Base-by-base conservation (phyloP, 2,888 invertebrate genomes). In the Netelia inedita region DNA sequence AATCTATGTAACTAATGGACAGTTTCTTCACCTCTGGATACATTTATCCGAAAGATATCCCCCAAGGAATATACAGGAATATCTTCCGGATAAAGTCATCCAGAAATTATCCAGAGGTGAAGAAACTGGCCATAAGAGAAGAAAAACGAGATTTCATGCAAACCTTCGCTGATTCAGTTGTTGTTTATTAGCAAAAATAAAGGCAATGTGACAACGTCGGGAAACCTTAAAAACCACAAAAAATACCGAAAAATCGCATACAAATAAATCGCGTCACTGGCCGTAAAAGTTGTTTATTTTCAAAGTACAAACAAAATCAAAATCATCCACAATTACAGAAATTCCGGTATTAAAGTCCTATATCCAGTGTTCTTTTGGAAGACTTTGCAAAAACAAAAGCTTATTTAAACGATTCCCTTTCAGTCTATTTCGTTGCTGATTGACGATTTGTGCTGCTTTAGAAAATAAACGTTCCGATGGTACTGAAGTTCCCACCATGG, bases 401-500 rank as follows among this genome's bases (percentile, higher is more conserved):
- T 61, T 61, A 23, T 21, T 23, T 8, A 61, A 61, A 21, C 28
- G 61, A 8, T 61, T 61, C 28, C 61, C 61, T 61, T 61, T 61
- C 23, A 61, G 61, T 61, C 61, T 23, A 23, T 61, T 61, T 28
- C 11, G 10, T 23, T 61, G 23, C 28, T 61, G 10, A 61, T 61
- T 23, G 28, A 28, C 61, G 21, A 61, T 61, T 61, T 23, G 61
- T 28, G 61, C 61, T 23, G 61, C 61, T 61, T 61, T 61, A 23
- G 61, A 61, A 61, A 61, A 61, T 23, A 61, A 61, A 61, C 28
- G 61, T 61, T 23, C 61, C 0, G 61, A 6, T 61, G 61, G 61
- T 61, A 61, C 23, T 10, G 61, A 61, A 61, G 61, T 61, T 35
- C 61, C 61, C 61, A 61, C 61, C 14, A 61, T 61, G 61, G 61